Conservation (phyloP, 2,113 vertebrate genomes). For the Calypte anna region DNA sequence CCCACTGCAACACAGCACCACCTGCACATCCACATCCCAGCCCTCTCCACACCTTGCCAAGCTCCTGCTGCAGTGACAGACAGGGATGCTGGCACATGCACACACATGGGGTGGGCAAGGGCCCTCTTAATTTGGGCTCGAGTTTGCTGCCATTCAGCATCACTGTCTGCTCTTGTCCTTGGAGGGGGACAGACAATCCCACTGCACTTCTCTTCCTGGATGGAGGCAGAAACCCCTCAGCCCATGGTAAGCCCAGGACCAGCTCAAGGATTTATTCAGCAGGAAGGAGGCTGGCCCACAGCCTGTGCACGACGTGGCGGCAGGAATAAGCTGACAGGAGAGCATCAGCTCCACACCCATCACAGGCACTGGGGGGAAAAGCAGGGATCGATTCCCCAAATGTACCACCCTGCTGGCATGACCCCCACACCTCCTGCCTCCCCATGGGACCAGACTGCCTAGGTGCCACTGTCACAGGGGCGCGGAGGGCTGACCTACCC, state of each 20-base stretch:
- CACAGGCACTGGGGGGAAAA: background rate
- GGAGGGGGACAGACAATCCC: background rate
- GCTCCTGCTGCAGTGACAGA: fast-evolving
- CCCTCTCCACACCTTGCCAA: fast-evolving
- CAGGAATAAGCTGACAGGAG: background rate
- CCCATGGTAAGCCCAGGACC: fast-evolving
- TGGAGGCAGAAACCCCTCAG: fast-evolving
- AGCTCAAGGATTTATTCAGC: background rate
- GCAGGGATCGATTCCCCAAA: fast-evolving
- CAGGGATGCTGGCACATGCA: fast-evolving
- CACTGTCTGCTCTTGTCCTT: background rate
- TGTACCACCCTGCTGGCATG: fast-evolving
- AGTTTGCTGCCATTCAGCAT: background rate
- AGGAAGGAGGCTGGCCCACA: background rate
- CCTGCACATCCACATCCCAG: fast-evolving
- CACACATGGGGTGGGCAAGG: fast-evolving
- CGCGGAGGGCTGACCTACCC: background rate
- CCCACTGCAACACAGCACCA: fast-evolving
- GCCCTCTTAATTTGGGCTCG: background rate
- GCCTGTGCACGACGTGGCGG: fast-evolving
- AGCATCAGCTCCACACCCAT: background rate
- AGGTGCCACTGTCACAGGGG: fast-evolving
- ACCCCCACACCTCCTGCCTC: background rate
- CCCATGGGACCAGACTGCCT: background rate
- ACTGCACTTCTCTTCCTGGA: background rate